Percentiles rank a stretch among this genome's conserved stretches.
These are phyloP conservation scores for Blastomussa wellsi DNA, from an alignment of 92 coral and sea anemone genomes.

Conservation along the genomic window DNA sequence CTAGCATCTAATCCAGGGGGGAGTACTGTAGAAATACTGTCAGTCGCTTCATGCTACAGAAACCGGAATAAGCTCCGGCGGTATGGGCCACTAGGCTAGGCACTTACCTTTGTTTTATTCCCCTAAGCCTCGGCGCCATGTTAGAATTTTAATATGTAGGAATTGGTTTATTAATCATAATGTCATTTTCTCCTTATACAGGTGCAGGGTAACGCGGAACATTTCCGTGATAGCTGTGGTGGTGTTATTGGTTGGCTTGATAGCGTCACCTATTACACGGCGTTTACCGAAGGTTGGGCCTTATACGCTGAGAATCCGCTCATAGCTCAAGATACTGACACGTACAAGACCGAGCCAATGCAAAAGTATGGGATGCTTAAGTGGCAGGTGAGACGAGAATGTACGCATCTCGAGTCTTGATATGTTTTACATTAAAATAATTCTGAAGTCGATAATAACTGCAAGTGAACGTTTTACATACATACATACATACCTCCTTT, in stretches of 20 bases:
- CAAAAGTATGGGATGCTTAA: constrained; percentile 96
- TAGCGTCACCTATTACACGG: constrained; percentile 83
- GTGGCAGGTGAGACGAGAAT: constrained; percentile 60
- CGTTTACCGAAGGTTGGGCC: constrained; percentile 97
- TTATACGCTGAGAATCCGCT: constrained; percentile 95
- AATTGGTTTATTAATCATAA: neutral
- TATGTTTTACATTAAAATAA: too few relatives aligned
- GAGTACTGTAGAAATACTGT: too few relatives aligned
- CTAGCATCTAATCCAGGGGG: too few relatives aligned
- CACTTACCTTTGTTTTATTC: too few relatives aligned
- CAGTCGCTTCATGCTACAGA: too few relatives aligned
- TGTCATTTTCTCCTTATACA: constrained; percentile 4
- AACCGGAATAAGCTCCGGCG: too few relatives aligned
- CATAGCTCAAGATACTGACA: constrained; percentile 81
- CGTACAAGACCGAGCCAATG: constrained; percentile 82
- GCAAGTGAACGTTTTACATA: too few relatives aligned
- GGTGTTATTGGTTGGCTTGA: constrained; percentile 91
- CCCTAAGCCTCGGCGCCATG: too few relatives aligned
- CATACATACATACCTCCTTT: too few relatives aligned
- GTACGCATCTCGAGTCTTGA: neutral
- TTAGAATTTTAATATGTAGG: too few relatives aligned
- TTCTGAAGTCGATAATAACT: too few relatives aligned
- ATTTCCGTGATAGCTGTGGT: constrained; percentile 86
- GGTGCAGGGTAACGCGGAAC: constrained; percentile 92
- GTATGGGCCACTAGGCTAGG: too few relatives aligned